Conservation (phyloP, 2,113 vertebrate species). For the Oxyruncus cristatus region DNA sequence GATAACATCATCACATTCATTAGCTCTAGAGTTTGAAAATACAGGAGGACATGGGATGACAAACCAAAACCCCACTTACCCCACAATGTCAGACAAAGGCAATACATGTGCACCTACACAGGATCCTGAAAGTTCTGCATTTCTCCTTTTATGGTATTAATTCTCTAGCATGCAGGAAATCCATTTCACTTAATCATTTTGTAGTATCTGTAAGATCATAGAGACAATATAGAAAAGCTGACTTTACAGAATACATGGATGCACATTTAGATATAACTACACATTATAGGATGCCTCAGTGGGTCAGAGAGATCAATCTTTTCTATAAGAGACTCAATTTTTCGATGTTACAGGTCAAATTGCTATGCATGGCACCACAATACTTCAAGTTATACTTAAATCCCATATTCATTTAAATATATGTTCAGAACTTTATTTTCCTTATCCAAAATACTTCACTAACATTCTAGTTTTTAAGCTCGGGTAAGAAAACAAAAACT, state of each 20-base stretch:
- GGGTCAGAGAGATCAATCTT: not conserved
- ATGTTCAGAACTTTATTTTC: not conserved
- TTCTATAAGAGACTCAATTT: not conserved
- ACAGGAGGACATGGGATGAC: not conserved
- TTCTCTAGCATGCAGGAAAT: not conserved
- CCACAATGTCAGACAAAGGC: not conserved
- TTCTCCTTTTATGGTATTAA: not conserved
- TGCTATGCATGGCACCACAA: not conserved
- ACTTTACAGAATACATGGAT: not conserved
- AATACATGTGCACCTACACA: not conserved
- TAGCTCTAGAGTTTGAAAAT: not conserved
- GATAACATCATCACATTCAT: not conserved
- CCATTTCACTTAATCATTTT: not conserved
- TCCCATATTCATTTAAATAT: not conserved
- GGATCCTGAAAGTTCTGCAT: not conserved
- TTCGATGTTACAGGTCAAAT: not conserved
- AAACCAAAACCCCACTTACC: not conserved
- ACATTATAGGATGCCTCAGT: not conserved
- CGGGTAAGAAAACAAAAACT: not conserved
- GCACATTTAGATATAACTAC: not conserved
- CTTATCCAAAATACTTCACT: not conserved
- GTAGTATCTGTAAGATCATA: not conserved
- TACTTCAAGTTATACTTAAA: not conserved
- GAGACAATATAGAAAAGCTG: not conserved
- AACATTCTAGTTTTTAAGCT: not conserved